Conservation (phyloP, 1,140 invertebrate genomes). For the Trialeurodes vaporariorum region DNA sequence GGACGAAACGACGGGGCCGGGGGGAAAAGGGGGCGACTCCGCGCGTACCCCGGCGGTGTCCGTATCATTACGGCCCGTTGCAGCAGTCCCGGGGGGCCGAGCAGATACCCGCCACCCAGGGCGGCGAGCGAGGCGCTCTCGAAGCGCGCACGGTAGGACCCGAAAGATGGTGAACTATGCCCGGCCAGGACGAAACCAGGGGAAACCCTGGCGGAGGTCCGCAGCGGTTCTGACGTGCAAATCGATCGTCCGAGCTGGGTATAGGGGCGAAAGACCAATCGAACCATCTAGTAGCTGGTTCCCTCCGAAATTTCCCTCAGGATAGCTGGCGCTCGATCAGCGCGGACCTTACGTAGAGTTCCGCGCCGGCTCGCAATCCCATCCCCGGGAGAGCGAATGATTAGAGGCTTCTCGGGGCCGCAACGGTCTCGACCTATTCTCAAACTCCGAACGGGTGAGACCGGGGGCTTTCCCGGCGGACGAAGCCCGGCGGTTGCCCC, state of each 20-base stretch:
- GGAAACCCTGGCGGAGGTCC: slow-evolving; percentile 79
- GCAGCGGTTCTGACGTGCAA: slow-evolving; percentile 84
- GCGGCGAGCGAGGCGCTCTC: slow-evolving; percentile 41
- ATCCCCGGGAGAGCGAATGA: slow-evolving; percentile 65
- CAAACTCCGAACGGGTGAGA: slow-evolving; percentile 82
- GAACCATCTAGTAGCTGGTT: slow-evolving; percentile 86
- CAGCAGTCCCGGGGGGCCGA: slow-evolving; percentile 29
- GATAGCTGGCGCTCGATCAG: slow-evolving; percentile 50
- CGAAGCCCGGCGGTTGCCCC: slow-evolving; percentile 39
- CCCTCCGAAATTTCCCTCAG: slow-evolving; percentile 83
- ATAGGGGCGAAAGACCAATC: slow-evolving; percentile 90
- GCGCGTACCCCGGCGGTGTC: not conserved
- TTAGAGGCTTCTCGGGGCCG: slow-evolving; percentile 65
- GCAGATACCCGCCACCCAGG: slow-evolving; percentile 35
- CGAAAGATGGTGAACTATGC: slow-evolving; percentile 88
- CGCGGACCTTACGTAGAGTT: slow-evolving; percentile 4
- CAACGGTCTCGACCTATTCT: slow-evolving; percentile 73
- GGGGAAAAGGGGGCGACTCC: slow-evolving; percentile 20
- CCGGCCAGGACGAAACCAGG: slow-evolving; percentile 73
- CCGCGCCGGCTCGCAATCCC: slow-evolving; percentile 24
- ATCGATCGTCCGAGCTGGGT: slow-evolving; percentile 81
- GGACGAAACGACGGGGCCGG: slow-evolving; percentile 27
- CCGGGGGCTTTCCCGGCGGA: slow-evolving; percentile 51
- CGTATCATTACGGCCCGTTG: slow-evolving; percentile 30
- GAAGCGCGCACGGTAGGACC: slow-evolving; percentile 64